Percentiles rank a stretch among this genome's conserved stretches.
These are phyloP conservation scores for Onychorhynchus coronatus DNA, from an alignment of 2,113 vertebrate species.

Conservation along the genomic window DNA sequence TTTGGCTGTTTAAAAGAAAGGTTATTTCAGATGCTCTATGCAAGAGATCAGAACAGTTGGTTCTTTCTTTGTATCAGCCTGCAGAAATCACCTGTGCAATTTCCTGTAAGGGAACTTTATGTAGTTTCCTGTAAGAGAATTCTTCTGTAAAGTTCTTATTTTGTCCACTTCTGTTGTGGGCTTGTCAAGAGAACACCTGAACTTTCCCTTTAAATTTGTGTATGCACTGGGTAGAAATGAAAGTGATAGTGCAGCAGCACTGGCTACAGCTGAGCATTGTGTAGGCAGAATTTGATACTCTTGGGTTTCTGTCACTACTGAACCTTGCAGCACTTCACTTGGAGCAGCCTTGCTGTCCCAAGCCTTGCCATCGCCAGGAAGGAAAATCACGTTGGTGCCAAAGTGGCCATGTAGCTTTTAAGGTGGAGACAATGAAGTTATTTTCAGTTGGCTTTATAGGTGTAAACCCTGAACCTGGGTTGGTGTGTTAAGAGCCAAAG, in stretches of 20 bases:
- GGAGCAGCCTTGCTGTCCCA: background rate
- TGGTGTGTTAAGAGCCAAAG: background rate
- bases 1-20: background rate
- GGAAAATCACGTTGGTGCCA: background rate
- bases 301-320: slow-evolving; percentile 21
- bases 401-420: background rate
- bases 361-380: background rate
- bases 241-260: slow-evolving; percentile 58
- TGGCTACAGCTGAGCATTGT: slow-evolving; percentile 37
- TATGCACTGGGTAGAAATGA: slow-evolving; percentile 45
- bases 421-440: background rate
- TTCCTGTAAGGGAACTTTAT: background rate
- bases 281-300: slow-evolving; percentile 64
- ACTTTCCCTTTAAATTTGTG: slow-evolving; percentile 26
- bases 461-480: background rate
- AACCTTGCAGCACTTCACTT: slow-evolving; percentile 6
- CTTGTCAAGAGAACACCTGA: background rate
- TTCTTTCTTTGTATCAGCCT: background rate
- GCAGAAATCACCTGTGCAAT: background rate
- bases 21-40: background rate
- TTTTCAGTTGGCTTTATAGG: background rate
- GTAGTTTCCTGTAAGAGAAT: background rate
- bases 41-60: background rate
- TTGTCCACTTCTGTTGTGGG: background rate
- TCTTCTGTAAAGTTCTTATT: background rate